Base-by-base conservation (phyloP, 2,888 invertebrate species). In the Drosophila nr. medialis region DNA sequence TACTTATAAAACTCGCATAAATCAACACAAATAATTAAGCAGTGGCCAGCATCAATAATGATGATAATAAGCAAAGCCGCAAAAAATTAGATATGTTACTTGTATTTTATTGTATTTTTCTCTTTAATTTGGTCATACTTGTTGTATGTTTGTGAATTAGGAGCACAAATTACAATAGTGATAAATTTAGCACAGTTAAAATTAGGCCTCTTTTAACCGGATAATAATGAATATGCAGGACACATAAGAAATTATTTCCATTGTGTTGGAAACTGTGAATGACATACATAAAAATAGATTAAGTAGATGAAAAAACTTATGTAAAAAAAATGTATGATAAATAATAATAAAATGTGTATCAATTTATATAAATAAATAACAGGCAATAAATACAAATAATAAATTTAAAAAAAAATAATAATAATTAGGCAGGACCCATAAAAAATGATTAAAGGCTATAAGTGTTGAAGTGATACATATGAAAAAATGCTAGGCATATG, bases 1-100 rank as follows among this genome's bases (percentile, higher is more conserved):
- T 71, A 64, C 70, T 77, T 77, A 77, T 75, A 87, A 87, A 81
- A 77, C 77, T 90, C 86, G 88, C 86, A 87, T 90, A 90, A 87
- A 90, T 87, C 86, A 89, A 81, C 71, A 63, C 78, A 81, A 77
- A 88, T 86, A 86, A 86, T 82, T 83, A 81, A 72, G 73, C 73
- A 76, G 72, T 77, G 74, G 81, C 71, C 73, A 32, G 27, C 64
- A 59, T 64, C 68, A 62, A 59, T 76, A 73, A 78, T 68, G 73
- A 73, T 30, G 15, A 77, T 78, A 64, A 65, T 69, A 65, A 78
- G 49, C 64, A 54, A 62, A 73, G 55, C 32, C 73, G 36, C 63
- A 73, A 42, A 54, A 34, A 69, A 49, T 21, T 0, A n/a, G 13
- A 71, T 60, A 60, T 66, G 11, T 62, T 21, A 34, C 30, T 45